These are phyloP conservation scores for Apodemia mormo DNA, from an alignment of 2,888 invertebrate genomes.

Conservation along the genomic window DNA sequence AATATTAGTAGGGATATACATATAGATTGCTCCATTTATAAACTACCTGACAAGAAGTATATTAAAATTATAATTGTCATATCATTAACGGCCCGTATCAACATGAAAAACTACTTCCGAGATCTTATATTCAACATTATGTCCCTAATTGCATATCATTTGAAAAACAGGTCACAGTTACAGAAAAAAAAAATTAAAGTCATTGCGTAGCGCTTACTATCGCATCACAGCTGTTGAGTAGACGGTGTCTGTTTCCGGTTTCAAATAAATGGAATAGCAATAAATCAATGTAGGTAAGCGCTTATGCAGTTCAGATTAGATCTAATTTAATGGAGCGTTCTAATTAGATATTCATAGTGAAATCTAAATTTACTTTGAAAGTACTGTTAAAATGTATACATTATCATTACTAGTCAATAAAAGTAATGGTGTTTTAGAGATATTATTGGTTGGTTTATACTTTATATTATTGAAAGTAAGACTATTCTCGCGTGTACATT, in stretches of 20 bases:
- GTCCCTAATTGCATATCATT: too few species aligned
- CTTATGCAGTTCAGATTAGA: conserved; percentile 48
- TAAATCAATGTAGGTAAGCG: conserved; percentile 48
- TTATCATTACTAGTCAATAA: not conserved
- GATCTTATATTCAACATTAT: too few species aligned
- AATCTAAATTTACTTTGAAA: conserved; percentile 10
- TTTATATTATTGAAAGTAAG: too few species aligned
- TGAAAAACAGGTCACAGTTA: not conserved
- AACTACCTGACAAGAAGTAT: too few species aligned
- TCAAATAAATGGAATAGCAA: conserved; percentile 44
- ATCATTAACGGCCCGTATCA: too few species aligned
- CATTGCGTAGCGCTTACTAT: conserved; percentile 3
- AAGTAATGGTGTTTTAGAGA: not conserved
- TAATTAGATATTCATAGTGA: conserved; percentile 45
- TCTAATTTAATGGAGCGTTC: conserved; percentile 52
- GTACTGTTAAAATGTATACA: not conserved
- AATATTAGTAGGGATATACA: too few species aligned
- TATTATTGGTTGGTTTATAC: not conserved
- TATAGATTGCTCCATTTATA: too few species aligned
- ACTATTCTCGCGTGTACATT: too few species aligned
- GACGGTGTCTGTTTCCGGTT: conserved; percentile 33
- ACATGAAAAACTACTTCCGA: too few species aligned
- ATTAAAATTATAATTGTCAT: too few species aligned
- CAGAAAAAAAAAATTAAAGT: not conserved
- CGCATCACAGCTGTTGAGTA: conserved; percentile 1